These are phyloP conservation scores for Erebia aethiops DNA, from an alignment of 2,888 invertebrate genomes.

Conservation along the genomic window DNA sequence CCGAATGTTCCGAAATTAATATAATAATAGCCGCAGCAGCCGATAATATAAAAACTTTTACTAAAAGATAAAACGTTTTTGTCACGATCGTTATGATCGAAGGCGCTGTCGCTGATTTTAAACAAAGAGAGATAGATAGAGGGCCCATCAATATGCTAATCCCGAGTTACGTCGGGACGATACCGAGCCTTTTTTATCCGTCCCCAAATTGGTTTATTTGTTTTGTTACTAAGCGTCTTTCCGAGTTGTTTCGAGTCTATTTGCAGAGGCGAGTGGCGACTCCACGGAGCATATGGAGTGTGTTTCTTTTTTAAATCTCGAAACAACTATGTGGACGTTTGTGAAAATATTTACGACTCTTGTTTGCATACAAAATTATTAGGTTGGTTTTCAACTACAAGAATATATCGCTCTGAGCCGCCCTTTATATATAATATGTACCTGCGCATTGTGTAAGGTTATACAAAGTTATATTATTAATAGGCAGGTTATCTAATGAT, in stretches of 20 bases:
- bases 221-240: slow-evolving; percentile 75
- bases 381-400: slow-evolving; percentile 23
- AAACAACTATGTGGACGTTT: slow-evolving; percentile 40
- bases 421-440: slow-evolving; percentile 35
- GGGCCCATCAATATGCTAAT: slow-evolving; percentile 80
- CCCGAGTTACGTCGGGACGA: slow-evolving; percentile 61
- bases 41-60: slow-evolving; percentile 41
- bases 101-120: slow-evolving; percentile 79
- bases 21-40: slow-evolving; percentile 49
- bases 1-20: slow-evolving; percentile 29
- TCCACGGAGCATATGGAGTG: slow-evolving; percentile 60
- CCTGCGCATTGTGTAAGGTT: not conserved
- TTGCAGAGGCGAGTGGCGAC: slow-evolving; percentile 66
- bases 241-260: slow-evolving; percentile 60
- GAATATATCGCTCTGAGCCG: slow-evolving; percentile 29
- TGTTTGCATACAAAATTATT: slow-evolving; percentile 36
- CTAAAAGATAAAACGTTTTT: slow-evolving; percentile 71
- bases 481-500: not conserved
- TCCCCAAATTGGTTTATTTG: slow-evolving; percentile 78
- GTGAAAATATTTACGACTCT: slow-evolving; percentile 38
- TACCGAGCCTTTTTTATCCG: slow-evolving; percentile 63
- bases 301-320: slow-evolving; percentile 44
- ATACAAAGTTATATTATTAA: not conserved
- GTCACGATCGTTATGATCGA: slow-evolving; percentile 76
- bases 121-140: slow-evolving; percentile 77